A percentile compares a stretch with the other conserved stretches of the same genome.
Conservation (phyloP, 1,140 invertebrate species). For the Temnothorax longispinosus region DNA sequence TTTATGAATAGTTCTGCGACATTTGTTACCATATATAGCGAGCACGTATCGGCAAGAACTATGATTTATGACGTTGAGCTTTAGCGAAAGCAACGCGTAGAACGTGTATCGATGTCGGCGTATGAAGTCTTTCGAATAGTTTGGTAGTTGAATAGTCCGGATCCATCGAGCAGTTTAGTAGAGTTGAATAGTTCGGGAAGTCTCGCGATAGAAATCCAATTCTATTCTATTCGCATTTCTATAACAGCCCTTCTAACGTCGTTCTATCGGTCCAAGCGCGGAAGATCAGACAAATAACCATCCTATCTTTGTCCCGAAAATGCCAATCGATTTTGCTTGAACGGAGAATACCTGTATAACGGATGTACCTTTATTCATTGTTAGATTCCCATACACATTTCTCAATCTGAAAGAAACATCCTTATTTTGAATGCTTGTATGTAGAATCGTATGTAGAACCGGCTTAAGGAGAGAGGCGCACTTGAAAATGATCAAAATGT, state of each 20-base stretch:
- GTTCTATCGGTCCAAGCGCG: neutral
- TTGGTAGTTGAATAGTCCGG: neutral
- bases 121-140: neutral
- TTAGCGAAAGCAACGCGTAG: neutral
- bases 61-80: neutral
- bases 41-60: neutral
- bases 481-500: neutral
- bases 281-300: neutral
- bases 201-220: neutral
- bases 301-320: neutral
- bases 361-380: neutral
- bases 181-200: neutral
- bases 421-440: neutral
- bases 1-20: neutral
- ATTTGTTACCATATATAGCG: neutral
- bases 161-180: neutral
- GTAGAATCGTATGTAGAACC: no score
- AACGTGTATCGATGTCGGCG: neutral
- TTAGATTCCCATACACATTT: neutral
- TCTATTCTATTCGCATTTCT: conserved; percentile 8
- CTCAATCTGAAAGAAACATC: neutral
- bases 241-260: neutral
- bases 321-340: neutral
- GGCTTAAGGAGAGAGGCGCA: neutral
- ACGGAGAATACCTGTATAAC: neutral